These are phyloP conservation scores for Otolemur garnettii DNA, from an alignment of 2,113 vertebrate genomes.

Conservation along the genomic window DNA sequence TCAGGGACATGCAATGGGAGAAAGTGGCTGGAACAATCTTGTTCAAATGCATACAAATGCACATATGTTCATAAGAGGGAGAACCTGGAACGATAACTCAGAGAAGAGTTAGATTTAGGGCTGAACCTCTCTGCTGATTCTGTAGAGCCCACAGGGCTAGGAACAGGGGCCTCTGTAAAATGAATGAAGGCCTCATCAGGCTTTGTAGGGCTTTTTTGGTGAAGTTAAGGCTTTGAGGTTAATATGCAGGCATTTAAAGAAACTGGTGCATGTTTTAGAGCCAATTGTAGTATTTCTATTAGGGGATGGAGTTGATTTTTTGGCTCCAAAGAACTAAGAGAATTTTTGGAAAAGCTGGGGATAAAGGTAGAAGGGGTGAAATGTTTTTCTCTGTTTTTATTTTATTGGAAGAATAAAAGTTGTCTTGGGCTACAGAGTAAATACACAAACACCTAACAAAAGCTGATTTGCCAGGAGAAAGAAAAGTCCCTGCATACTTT, in stretches of 20 bases:
- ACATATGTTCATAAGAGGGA: not conserved
- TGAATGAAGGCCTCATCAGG: not conserved
- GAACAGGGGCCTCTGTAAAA: not conserved
- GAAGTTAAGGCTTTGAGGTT: not conserved
- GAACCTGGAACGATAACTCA: not conserved
- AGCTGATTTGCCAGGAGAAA: no score
- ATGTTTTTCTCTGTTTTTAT: not conserved
- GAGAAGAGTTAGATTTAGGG: not conserved
- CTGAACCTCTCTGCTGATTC: not conserved
- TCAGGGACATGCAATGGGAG: not conserved
- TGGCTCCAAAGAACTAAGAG: not conserved
- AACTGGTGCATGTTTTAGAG: not conserved
- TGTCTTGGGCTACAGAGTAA: no score
- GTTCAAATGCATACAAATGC: not conserved
- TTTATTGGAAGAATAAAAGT: no score
- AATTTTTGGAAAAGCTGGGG: not conserved
- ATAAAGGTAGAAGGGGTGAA: not conserved
- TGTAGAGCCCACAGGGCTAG: not conserved
- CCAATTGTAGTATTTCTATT: not conserved
- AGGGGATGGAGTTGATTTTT: not conserved
- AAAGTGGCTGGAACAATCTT: not conserved
- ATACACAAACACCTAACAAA: no score
- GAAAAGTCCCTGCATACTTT: no score
- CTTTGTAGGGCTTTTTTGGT: not conserved
- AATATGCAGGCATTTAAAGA: not conserved